These are phyloP conservation scores for Babyrousa celebensis DNA, from an alignment of 2,797 vertebrate species.

Conservation along the genomic window DNA sequence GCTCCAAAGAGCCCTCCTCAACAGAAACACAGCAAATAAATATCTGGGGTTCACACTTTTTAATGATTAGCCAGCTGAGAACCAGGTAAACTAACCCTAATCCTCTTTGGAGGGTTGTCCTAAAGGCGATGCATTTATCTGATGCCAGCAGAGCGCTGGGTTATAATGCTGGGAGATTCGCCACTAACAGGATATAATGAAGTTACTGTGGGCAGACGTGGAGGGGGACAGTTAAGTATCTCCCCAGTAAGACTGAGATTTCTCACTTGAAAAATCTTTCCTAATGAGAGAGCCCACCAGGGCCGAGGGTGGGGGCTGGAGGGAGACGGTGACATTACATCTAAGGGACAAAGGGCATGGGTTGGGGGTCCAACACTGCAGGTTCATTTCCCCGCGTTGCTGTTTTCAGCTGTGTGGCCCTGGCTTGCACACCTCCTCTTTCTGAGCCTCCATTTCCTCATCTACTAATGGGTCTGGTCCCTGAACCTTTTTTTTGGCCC, in stretches of 20 bases:
- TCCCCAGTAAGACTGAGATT: not conserved
- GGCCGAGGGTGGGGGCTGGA: fast-evolving
- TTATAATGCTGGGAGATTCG: not conserved
- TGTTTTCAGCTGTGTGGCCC: not conserved
- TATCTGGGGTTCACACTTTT: not conserved
- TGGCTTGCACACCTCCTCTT: not conserved
- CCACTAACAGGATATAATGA: not conserved
- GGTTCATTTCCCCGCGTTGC: not conserved
- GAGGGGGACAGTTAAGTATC: not conserved
- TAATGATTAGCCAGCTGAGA: not conserved
- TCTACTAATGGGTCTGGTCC: not conserved
- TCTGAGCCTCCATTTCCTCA: not conserved
- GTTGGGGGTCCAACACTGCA: no score
- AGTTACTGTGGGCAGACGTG: not conserved
- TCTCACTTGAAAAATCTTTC: not conserved
- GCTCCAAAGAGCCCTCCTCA: not conserved
- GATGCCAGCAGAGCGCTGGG: not conserved
- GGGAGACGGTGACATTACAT: fast-evolving
- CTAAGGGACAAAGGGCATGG: not conserved
- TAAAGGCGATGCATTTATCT: not conserved
- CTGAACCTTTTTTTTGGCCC: not conserved
- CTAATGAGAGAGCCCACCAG: not conserved
- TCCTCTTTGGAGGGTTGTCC: not conserved
- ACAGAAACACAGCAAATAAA: not conserved
- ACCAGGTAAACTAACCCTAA: not conserved